Percentiles rank a stretch among this genome's conserved stretches.
Conservation (phyloP, 2,888 invertebrate genomes). For the Stenchaetothrips biformis region DNA sequence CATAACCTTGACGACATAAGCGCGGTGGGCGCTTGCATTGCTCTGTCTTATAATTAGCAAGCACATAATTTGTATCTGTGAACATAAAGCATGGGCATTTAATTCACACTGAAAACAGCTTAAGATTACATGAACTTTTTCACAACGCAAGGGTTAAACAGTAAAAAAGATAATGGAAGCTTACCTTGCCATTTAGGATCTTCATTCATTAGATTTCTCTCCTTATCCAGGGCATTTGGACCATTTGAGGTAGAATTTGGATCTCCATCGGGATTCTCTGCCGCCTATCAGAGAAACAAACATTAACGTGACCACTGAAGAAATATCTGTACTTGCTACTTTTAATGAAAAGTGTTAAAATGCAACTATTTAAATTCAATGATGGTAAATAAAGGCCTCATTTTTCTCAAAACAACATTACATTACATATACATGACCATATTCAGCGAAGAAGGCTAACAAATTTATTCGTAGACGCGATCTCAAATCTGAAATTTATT, state of each 20-base stretch:
- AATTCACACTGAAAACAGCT: conserved; percentile 37
- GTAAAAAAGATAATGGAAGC: conserved; percentile 32
- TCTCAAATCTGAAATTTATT: neutral
- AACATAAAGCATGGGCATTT: conserved; percentile 36
- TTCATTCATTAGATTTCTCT: conserved; percentile 92
- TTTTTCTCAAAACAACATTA: too few species aligned
- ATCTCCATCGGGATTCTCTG: conserved; percentile 68
- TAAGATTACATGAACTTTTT: conserved; percentile 32
- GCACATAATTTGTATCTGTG: conserved; percentile 94
- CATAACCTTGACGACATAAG: conserved; percentile 96
- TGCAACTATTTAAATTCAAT: too few species aligned
- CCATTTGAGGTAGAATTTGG: conserved; percentile 59
- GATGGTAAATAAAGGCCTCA: too few species aligned
- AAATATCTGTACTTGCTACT: neutral
- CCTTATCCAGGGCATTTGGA: conserved; percentile 92
- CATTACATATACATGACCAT: neutral
- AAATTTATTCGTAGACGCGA: neutral
- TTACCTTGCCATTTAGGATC: conserved; percentile 97
- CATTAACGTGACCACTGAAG: neutral
- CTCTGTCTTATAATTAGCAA: conserved; percentile 98
- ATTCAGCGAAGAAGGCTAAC: neutral
- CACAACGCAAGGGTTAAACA: neutral
- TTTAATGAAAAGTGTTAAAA: neutral
- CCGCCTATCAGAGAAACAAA: conserved; percentile 46
- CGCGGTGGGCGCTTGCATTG: conserved; percentile 95